Base-by-base conservation (phyloP, 2,888 invertebrate genomes). In the Microctonus aethiopoides region DNA sequence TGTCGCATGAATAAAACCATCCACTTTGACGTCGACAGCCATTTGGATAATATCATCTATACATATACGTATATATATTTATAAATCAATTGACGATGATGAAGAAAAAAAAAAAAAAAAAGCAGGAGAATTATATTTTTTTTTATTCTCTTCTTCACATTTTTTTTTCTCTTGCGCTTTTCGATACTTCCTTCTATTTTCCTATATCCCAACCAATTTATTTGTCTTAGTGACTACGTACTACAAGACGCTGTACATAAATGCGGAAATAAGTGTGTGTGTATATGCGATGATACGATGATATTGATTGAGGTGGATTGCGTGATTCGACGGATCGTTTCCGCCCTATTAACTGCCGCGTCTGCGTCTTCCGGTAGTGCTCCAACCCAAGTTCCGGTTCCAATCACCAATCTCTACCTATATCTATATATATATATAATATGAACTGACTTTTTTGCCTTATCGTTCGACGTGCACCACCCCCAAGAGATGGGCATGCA, bases 301-400 rank as follows among this genome's bases (percentile, higher is more conserved):
- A 57, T 63, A 68, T 68, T 57, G 61, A 67, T 61, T 61, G 61
- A 26, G 39, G 52, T 26, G 57, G 56, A 59, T 54, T 65, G 70
- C 72, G 72, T 72, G 74, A 76, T 73, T 71, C 74, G 70, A 71
- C 71, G 73, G 67, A 76, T 74, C 73, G 72, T 72, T 75, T 76
- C 75, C 76, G 74, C 74, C 72, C 72, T 75, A 74, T 74, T 74
- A 74, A 72, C 73, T 66, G 68, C 69, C 68, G 73, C 71, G 68
- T 74, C 72, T 71, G 72, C 69, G 72, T 73, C 74, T 76, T 75
- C 75, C 76, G 75, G 36, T 51, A 13, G 34, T 56, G 71, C 52
- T 71, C 75, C 70, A 59, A 56, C 71, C 64, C 51, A 67, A 72
- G 72, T 75, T 76, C 75, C 75, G 75, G 65, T 72, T 74, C 68